Evolutionary conservation across 2,888 invertebrate genomes (phyloP).

Genomic region (Cryptocephalus primarius): DNA sequence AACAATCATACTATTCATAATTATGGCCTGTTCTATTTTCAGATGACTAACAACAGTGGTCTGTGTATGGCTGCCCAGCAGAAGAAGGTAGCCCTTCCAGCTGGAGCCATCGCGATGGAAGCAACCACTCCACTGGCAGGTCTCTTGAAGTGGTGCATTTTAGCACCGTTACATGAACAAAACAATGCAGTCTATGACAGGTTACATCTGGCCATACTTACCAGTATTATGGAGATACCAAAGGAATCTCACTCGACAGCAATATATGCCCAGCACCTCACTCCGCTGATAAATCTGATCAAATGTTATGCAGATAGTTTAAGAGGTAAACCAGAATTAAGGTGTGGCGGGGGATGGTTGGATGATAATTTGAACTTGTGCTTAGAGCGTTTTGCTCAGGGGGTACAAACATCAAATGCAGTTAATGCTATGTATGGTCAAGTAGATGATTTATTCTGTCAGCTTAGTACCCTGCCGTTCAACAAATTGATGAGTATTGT

Average conservation of each 20-base stretch:
- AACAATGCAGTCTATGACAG: constrained; percentile 46
- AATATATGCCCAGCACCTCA: constrained; percentile 52
- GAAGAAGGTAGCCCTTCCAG: constrained; percentile 55
- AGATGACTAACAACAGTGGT: constrained; percentile 15
- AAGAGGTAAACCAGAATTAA: constrained; percentile 16
- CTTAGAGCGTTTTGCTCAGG: constrained; percentile 72
- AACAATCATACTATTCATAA: no score
- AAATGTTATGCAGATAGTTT: constrained; percentile 18
- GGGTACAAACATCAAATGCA: constrained; percentile 69
- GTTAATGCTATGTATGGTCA: constrained; percentile 74
- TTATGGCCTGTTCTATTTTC: no score
- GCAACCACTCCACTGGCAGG: constrained; percentile 73
- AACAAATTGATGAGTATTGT: constrained; percentile 55
- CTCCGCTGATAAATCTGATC: constrained; percentile 21
- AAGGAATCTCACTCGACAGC: constrained; percentile 38
- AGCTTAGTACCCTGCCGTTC: constrained; percentile 50
- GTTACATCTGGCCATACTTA: constrained; percentile 55
- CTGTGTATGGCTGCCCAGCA: constrained; percentile 59
- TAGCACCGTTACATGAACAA: constrained; percentile 50
- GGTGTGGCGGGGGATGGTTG: constrained; percentile 13
- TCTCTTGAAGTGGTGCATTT: constrained; percentile 64
- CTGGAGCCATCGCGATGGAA: constrained; percentile 75
- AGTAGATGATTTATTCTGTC: constrained; percentile 53
- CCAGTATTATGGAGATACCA: constrained; percentile 49
- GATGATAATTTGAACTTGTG: constrained; percentile 42